A percentile compares a stretch with the other conserved stretches of the same genome.
phyloP scores from a whole-genome alignment of 2,797 vertebrate species.

The Scolopax bukidnonensis region DNA sequence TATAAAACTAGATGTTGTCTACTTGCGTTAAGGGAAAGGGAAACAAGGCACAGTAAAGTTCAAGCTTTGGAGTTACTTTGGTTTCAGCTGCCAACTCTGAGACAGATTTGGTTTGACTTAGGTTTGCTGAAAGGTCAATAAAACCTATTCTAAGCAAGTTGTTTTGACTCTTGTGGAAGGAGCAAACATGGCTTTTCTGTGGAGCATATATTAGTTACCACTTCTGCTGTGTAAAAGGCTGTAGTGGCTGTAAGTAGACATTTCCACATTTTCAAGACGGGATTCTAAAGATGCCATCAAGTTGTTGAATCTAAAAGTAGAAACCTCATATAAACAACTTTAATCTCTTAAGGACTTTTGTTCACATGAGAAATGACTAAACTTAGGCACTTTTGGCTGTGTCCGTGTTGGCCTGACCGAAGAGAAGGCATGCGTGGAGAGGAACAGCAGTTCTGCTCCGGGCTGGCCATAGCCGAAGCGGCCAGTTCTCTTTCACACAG shows the following conservation, averaged over 20 bases:
- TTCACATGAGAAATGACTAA: neutral
- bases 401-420: fast-evolving
- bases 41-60: neutral
- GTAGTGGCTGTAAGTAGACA: neutral
- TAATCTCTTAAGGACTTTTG: neutral
- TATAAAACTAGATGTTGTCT: neutral
- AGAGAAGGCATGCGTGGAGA: neutral
- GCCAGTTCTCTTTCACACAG: slow-evolving; percentile 57
- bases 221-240: neutral
- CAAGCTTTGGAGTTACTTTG: neutral
- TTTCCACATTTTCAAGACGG: neutral
- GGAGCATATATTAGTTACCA: neutral
- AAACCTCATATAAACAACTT: slow-evolving; percentile 9
- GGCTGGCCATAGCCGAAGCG: fast-evolving
- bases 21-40: neutral
- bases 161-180: neutral
- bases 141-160: neutral
- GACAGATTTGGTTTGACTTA: neutral
- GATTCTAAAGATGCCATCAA: neutral
- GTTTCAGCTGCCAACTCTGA: neutral
- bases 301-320: neutral
- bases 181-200: neutral
- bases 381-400: neutral
- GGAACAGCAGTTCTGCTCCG: neutral
- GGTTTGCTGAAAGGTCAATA: neutral